Evolutionary conservation across 2,797 vertebrate species (phyloP), one percentile per base, ranked within the genome.

Genomic region (Poeciliopsis gracilis): DNA sequence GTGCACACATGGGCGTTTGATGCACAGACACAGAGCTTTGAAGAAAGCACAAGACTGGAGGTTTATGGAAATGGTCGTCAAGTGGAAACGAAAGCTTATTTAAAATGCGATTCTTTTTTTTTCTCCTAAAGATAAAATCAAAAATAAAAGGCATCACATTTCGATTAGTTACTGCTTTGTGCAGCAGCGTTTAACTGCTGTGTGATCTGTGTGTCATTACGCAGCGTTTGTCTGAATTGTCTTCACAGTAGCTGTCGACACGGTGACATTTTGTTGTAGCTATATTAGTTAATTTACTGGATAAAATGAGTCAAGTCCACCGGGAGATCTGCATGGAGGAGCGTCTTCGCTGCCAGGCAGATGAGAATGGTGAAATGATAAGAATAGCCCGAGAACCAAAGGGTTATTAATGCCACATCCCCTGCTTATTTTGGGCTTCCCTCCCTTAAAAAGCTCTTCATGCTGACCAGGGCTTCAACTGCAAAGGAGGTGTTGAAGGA

Each of bases 381-480:
- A 46, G 53, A 36, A 59, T 57, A 59, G 28, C 38, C 66, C n/a
- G 2, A 41, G 30, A 51, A 43, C 70, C 36, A 72, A 46, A 45
- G n/a, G 51, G 67, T 66, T 83, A 74, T 55, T 83, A 74, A 77
- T 43, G 63, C 66, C 25, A 1, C 59, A 72, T 67, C 69, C 36
- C 12, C 15, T 43, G 72, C 79, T 89, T 89, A 76, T 81, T 82
- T 75, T 84, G 82, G 88, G 79, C 13, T 0, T 73, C 59, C 45
- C 75, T 41, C 79, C 6, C 13, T 11, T 13, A 46, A 18, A 81
- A 15, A 46, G 0, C 83, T 82, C 51, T 55, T 86, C 63, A 33
- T 84, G 66, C 41, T 23, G 0, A 5, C 13, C 20, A 77, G 5
- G 59, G 66, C 43, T 82, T 12, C 41, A 45, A 57, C 45, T 57